Conservation (phyloP, 2,888 invertebrate species). For the Dolomedes plantarius region DNA sequence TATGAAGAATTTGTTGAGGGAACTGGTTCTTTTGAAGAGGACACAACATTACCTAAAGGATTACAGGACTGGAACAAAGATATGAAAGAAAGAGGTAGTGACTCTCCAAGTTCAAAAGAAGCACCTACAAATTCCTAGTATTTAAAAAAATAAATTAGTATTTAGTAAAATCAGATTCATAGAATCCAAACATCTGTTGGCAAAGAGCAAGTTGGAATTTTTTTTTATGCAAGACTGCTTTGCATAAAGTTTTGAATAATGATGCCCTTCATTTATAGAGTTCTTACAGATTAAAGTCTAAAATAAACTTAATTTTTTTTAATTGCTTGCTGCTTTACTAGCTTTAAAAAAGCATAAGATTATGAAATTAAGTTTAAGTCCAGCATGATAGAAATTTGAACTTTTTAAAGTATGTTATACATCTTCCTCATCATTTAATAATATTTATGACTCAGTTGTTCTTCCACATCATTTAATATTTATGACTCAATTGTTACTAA, state of each 20-base stretch:
- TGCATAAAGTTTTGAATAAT: neutral
- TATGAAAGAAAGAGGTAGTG: conserved; percentile 9
- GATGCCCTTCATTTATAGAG: neutral
- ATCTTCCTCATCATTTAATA: too few species aligned
- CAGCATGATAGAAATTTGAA: too few species aligned
- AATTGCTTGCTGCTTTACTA: neutral
- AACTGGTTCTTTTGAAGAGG: conserved; percentile 97
- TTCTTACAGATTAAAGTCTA: neutral
- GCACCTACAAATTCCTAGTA: conserved; percentile 46
- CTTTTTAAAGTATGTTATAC: too few species aligned
- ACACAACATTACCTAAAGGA: conserved; percentile 94
- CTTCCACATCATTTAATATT: too few species aligned
- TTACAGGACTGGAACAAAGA: conserved; percentile 91
- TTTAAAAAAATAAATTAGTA: conserved; percentile 1
- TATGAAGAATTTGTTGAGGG: conserved; percentile 99
- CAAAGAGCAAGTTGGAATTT: neutral
- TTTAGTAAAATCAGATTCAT: neutral
- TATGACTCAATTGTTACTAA: too few species aligned
- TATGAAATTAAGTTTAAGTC: too few species aligned
- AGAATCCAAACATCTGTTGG: neutral
- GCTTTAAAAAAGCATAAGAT: too few species aligned
- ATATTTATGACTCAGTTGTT: too few species aligned
- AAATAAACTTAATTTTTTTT: neutral
- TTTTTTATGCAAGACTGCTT: neutral
- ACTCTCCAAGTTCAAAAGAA: conserved; percentile 31